Evolutionary conservation across 2,888 invertebrate species (phyloP).

Genomic region (Aspidapion aeneum): DNA sequence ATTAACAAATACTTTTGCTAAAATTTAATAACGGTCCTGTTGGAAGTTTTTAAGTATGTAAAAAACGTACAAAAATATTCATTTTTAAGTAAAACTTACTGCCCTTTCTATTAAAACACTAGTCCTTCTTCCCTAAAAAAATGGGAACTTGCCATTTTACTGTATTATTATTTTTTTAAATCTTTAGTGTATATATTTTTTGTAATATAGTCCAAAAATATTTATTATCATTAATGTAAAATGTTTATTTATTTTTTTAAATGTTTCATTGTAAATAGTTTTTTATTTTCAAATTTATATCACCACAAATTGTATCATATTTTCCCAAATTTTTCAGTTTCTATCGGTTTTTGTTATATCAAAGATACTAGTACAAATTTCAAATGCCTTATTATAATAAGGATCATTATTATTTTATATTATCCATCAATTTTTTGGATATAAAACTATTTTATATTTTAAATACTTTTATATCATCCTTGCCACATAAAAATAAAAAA

Average conservation of each 20-base stretch:
- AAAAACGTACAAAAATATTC: too few relatives aligned
- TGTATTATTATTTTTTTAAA: not conserved
- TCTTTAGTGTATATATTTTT: constrained; percentile 10
- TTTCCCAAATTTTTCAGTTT: not conserved
- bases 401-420: constrained; percentile 23
- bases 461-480: constrained; percentile 17
- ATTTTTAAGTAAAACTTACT: too few relatives aligned
- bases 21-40: too few relatives aligned
- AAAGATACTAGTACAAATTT: constrained; percentile 39
- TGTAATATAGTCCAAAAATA: constrained; percentile 10
- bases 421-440: constrained; percentile 6
- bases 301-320: not conserved
- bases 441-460: constrained; percentile 16
- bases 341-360: constrained; percentile 16
- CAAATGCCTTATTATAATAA: constrained; percentile 32
- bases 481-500: constrained; percentile 14
- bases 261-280: constrained; percentile 12
- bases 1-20: not conserved
- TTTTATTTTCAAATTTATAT: constrained; percentile 2
- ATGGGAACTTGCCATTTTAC: not conserved
- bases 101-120: too few relatives aligned
- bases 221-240: constrained; percentile 16
- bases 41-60: too few relatives aligned
- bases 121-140: not conserved
- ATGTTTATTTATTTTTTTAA: constrained; percentile 16